These are phyloP conservation scores for Babyrousa celebensis DNA, from an alignment of 2,797 vertebrate species.

Conservation along the genomic window DNA sequence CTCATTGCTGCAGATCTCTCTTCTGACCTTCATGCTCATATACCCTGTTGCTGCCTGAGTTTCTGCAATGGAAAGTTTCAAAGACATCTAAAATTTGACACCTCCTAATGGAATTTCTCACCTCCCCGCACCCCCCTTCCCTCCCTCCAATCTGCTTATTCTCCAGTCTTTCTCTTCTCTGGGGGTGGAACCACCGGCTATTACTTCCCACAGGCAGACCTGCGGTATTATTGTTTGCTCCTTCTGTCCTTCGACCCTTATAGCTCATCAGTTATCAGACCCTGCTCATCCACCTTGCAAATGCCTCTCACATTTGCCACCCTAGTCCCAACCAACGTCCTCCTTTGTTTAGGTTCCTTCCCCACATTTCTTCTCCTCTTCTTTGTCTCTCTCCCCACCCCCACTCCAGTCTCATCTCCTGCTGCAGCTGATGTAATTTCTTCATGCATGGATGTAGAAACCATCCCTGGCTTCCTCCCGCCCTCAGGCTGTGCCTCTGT, in stretches of 20 bases:
- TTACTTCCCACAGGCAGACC: background rate
- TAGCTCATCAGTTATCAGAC: background rate
- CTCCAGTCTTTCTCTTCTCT: background rate
- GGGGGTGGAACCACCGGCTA: background rate
- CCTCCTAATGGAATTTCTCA: background rate
- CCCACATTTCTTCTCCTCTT: background rate
- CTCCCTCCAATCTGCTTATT: background rate
- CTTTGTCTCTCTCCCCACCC: background rate
- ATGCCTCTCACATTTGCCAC: background rate
- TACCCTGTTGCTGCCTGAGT: background rate
- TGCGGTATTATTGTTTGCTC: background rate
- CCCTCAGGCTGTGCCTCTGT: background rate
- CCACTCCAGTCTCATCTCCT: background rate
- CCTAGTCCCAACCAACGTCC: background rate
- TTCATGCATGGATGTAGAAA: background rate
- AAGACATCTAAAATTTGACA: background rate
- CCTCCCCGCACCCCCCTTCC: too few relatives aligned
- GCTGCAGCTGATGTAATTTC: background rate
- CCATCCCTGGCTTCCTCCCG: background rate
- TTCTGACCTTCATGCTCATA: background rate
- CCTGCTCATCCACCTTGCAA: background rate
- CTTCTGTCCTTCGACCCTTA: background rate
- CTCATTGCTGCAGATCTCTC: background rate
- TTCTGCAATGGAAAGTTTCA: background rate
- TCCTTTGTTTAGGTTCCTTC: background rate